Base-by-base conservation (phyloP, 2,113 vertebrate genomes). In the Chaenocephalus aceratus region DNA sequence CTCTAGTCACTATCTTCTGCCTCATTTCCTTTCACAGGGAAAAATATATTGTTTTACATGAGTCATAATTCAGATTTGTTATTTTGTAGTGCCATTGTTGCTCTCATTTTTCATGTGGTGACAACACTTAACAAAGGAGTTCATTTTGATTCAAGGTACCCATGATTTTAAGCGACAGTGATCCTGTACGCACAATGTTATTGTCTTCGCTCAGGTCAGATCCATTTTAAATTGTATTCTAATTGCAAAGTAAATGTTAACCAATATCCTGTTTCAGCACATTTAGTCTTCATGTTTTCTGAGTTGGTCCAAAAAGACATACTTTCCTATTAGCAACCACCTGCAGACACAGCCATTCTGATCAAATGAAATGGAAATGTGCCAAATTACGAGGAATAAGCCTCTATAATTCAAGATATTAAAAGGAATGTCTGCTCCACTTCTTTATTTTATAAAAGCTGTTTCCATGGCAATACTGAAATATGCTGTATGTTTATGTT, bases 31-130 rank as follows among this genome's bases (percentile, higher is more conserved):
- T 26, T 84, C 60, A 75, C 41, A 34, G 21, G 69, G 53, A 45
- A 36, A 67, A 70, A 77, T 56, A 65, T 52, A 82, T 63, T 72
- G 58, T 70, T 72, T 15, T 62, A 61, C 82, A 81, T 71, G 67
- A 81, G 45, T 81, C 82, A 81, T 73, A 46, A 54, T 53, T 73
- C 36, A 56, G 59, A 74, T 86, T 53, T 84, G 62, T 70, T 65
- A 59, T 82, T 67, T 57, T 58, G 67, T n/a, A 2, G 10, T 51
- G 41, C 10, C 21, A 48, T 10, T 75, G 34, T 78, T 75, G 48
- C n/a, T n/a, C n/a, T n/a, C n/a, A n/a, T n/a, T n/a, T n/a, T n/a
- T n/a, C n/a, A n/a, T n/a, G n/a, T n/a, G n/a, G n/a, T n/a, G n/a
- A n/a, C 56, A 72, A 46, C 2, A 26, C 59, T 23, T 12, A 78